Conservation (phyloP, 2,888 invertebrate species). For the Cephus pulcher region DNA sequence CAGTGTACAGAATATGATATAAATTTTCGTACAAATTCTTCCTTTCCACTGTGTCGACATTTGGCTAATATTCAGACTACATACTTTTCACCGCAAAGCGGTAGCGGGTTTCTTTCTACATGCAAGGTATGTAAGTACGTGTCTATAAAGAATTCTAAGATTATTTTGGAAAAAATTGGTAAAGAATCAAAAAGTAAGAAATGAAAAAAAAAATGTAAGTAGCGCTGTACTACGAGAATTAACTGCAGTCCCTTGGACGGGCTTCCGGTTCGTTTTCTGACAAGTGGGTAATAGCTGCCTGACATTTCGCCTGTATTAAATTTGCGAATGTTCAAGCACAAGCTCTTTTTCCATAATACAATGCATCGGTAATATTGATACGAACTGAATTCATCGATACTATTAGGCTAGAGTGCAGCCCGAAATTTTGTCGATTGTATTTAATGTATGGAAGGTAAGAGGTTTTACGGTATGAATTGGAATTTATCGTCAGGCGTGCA, state of each 20-base stretch:
- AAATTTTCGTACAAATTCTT: background rate
- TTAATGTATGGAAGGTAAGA: constrained; percentile 41
- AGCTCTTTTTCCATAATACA: constrained; percentile 17
- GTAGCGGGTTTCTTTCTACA: background rate
- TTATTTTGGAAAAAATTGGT: background rate
- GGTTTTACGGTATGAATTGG: constrained; percentile 2
- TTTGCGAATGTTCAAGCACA: constrained; percentile 22
- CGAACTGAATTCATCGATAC: background rate
- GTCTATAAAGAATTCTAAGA: background rate
- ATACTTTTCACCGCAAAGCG: background rate
- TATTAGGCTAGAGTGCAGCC: constrained; percentile 3
- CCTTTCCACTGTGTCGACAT: background rate
- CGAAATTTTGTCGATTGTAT: constrained; percentile 17
- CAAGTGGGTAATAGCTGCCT: constrained; percentile 38
- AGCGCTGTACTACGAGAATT: background rate
- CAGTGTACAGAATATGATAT: background rate
- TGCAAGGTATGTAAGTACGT: background rate
- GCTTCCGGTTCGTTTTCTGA: constrained; percentile 27
- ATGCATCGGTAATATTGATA: constrained; percentile 13
- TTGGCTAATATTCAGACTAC: background rate
- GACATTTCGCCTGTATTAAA: constrained; percentile 28
- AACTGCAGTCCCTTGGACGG: background rate
- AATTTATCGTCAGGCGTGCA: constrained; percentile 31
- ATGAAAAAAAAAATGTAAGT: background rate
- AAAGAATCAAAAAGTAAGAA: background rate